Percentiles rank a stretch among this genome's conserved stretches.
phyloP scores from a whole-genome alignment of 1,140 invertebrate species.

The Pseudomyrmex concolor region DNA sequence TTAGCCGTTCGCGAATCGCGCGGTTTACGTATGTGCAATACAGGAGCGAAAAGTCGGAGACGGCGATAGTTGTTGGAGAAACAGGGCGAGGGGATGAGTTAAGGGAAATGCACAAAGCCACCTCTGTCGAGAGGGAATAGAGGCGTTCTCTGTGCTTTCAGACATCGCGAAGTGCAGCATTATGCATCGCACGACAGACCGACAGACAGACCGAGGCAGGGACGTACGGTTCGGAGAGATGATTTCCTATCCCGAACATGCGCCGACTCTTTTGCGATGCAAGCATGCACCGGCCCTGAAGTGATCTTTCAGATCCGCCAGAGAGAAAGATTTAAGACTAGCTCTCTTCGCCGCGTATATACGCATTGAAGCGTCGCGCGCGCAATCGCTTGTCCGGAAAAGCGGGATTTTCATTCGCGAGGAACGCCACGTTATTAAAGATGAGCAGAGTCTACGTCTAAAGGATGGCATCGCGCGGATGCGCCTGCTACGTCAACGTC shows the following conservation, averaged over 20 bases:
- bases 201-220: slow-evolving; percentile 54
- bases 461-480: not conserved
- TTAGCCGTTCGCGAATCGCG: slow-evolving; percentile 19
- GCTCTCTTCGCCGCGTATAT: not conserved
- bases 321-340: slow-evolving; percentile 50
- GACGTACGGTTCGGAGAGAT: slow-evolving; percentile 35
- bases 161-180: slow-evolving; percentile 63
- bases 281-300: not conserved
- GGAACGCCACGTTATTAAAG: slow-evolving; percentile 12
- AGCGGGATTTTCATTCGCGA: slow-evolving; percentile 2
- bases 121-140: slow-evolving; percentile 71
- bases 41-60: slow-evolving; percentile 19
- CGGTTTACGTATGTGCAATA: slow-evolving; percentile 22
- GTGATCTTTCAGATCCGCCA: slow-evolving; percentile 32
- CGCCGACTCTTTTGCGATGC: not conserved
- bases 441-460: not conserved
- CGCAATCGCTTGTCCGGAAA: slow-evolving; percentile 6
- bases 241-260: not conserved
- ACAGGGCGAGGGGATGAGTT: slow-evolving; percentile 40
- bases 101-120: slow-evolving; percentile 71
- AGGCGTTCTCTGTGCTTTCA: slow-evolving; percentile 71
- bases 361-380: not conserved
- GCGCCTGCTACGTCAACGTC: not conserved
- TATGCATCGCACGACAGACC: slow-evolving; percentile 67
- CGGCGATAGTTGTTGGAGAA: slow-evolving; percentile 52